phyloP scores from a whole-genome alignment of 2,113 vertebrate genomes.

The Tachuris rubrigastra region DNA sequence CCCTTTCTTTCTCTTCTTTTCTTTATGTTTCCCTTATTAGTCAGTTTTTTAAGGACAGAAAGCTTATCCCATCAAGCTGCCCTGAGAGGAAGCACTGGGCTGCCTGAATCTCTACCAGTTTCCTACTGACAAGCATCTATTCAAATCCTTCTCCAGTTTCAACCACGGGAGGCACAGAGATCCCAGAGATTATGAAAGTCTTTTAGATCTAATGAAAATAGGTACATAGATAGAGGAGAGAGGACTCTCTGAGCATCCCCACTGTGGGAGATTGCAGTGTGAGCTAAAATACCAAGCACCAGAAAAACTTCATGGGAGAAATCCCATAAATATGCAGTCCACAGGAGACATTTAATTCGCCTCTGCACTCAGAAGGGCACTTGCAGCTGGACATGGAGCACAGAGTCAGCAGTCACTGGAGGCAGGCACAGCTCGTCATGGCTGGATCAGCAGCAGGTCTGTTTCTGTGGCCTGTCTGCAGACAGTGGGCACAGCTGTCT shows the following conservation, averaged over 20 bases:
- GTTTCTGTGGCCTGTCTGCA: neutral
- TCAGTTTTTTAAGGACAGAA: neutral
- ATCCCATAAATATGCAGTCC: neutral
- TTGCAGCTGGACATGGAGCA: neutral
- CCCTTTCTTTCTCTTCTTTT: neutral
- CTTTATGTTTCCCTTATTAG: neutral
- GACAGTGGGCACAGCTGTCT: neutral
- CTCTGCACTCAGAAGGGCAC: neutral
- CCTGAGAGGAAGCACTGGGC: neutral
- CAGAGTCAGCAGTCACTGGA: neutral
- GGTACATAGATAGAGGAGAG: neutral
- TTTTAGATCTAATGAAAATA: neutral
- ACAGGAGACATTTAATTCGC: neutral
- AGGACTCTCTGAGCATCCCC: neutral
- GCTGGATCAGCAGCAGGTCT: neutral
- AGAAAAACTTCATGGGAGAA: neutral
- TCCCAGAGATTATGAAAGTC: neutral
- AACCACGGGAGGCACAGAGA: neutral
- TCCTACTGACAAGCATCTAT: neutral
- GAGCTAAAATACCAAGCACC: neutral
- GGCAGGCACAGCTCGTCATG: accelerated
- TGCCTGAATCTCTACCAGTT: neutral
- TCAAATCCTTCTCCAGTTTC: neutral
- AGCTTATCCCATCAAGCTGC: neutral
- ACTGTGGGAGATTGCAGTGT: neutral